Evolutionary conservation across 2,113 vertebrate genomes (phyloP), one percentile per base, ranked within the genome.

Genomic region (Tiliqua scincoides): DNA sequence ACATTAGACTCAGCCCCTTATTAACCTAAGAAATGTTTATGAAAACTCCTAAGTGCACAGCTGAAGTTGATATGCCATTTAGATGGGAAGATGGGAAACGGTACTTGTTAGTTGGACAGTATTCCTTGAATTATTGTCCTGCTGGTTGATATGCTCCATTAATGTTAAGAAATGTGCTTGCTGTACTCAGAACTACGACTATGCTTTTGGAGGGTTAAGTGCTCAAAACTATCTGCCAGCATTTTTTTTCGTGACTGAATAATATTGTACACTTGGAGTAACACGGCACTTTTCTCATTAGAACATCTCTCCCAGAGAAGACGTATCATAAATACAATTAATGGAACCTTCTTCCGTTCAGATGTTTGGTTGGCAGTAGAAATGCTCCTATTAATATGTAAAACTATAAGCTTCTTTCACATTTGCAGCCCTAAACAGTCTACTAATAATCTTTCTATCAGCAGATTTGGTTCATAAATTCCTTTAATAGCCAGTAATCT

Each of bases 391-490:
- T 94, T 93, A 93, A 77, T 92, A 91, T 90, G 81, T 93, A 92
- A 93, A 91, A 84, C 86, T 87, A 52, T 93, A 91, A 90, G 18
- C 27, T 63, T 87, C 9, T 94, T 89, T 87, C 91, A 83, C 86
- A 72, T 91, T 94, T 93, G 88, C 74, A 80, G 78, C 83, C 87
- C 83, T 90, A 89, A 94, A 93, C 67, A 91, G 74, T 91, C 68
- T 91, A 86, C 84, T 91, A 94, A 92, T 92, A 94, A 76, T 92
- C 87, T 93, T 96, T 88, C 79, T 93, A 88, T 94, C 89, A 91
- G 90, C 90, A 91, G 82, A 92, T 92, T 89, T 93, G 83, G 57
- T 94, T 95, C 85, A 89, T 93, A 94, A 95, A 95, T 93, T 95
- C 79, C 63, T 95, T 93, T 87, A 95, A 89, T 93, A 95, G 85